phyloP scores from a whole-genome alignment of 2,113 vertebrate genomes.

The Dolichallabes microphthalmus region DNA sequence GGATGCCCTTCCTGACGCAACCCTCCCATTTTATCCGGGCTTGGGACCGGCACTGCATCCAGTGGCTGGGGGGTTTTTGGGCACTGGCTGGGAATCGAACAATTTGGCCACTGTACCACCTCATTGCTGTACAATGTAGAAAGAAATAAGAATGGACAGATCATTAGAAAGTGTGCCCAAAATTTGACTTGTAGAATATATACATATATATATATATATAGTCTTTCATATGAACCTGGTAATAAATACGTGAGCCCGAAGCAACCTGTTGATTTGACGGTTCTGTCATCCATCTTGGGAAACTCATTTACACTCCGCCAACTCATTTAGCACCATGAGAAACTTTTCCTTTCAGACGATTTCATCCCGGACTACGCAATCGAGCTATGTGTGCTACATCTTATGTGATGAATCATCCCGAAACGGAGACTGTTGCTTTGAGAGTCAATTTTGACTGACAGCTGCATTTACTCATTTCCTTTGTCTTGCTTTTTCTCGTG shows the following conservation, averaged over 20 bases:
- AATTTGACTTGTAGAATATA: too few species aligned
- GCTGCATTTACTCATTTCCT: constrained; percentile 20
- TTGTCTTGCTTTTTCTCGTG: not conserved
- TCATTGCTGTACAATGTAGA: too few species aligned
- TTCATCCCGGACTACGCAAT: not conserved
- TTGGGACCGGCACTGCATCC: too few species aligned
- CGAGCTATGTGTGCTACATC: not conserved
- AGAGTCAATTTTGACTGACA: constrained; percentile 26
- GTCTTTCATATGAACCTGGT: not conserved
- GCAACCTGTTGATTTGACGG: constrained; percentile 5
- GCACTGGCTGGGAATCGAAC: too few species aligned
- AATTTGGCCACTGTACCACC: too few species aligned
- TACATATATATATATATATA: not conserved
- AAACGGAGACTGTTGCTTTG: constrained; percentile 6
- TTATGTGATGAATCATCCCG: constrained; percentile 16
- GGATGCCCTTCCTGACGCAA: too few species aligned
- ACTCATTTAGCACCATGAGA: constrained; percentile 19
- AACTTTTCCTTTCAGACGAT: constrained; percentile 19
- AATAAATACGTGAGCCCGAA: constrained; percentile 19
- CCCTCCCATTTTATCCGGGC: too few species aligned
- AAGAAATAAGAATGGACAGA: too few species aligned
- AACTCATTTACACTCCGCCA: constrained; percentile 33
- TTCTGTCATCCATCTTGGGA: constrained; percentile 16
- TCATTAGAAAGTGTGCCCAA: too few species aligned
- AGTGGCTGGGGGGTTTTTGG: too few species aligned